A percentile compares a stretch with the other conserved stretches of the same genome.
Conservation (phyloP, 2,797 vertebrate genomes). For the Parauchenoglanis ngamensis region DNA sequence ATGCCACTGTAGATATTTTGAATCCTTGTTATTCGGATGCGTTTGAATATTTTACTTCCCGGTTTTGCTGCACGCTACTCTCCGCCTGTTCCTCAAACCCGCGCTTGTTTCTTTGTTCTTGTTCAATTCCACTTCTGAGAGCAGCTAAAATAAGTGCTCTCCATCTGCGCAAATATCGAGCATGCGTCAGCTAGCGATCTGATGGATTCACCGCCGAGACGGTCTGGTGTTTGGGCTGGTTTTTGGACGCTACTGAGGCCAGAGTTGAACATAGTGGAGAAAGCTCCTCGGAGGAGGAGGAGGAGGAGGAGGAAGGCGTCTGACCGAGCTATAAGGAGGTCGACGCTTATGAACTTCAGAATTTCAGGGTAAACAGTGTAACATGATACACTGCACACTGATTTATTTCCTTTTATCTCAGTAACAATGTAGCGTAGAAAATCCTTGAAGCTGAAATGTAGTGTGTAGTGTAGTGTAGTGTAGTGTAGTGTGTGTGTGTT, state of each 20-base stretch:
- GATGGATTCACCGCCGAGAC: not conserved
- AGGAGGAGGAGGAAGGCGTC: too few relatives aligned
- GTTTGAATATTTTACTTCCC: not conserved
- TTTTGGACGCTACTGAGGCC: too few relatives aligned
- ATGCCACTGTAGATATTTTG: not conserved
- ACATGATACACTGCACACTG: not conserved
- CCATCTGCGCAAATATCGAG: not conserved
- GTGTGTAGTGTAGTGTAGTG: not conserved
- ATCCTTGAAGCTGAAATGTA: not conserved
- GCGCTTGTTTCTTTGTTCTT: not conserved
- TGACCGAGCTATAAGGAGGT: too few relatives aligned
- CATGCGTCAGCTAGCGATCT: not conserved
- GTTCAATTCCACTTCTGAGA: not conserved
- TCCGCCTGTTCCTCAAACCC: not conserved
- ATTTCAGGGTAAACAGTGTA: not conserved
- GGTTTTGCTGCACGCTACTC: not conserved
- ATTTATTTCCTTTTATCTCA: not conserved
- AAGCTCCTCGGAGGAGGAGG: too few relatives aligned
- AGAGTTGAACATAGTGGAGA: not conserved
- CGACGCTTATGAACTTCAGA: not conserved
- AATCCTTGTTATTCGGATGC: not conserved
- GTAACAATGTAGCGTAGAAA: not conserved
- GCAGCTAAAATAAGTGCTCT: not conserved
- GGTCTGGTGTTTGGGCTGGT: too few relatives aligned
- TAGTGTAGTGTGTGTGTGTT: conserved; percentile 63